Base-by-base conservation (phyloP, 2,888 invertebrate species). In the Drosophila monieri region DNA sequence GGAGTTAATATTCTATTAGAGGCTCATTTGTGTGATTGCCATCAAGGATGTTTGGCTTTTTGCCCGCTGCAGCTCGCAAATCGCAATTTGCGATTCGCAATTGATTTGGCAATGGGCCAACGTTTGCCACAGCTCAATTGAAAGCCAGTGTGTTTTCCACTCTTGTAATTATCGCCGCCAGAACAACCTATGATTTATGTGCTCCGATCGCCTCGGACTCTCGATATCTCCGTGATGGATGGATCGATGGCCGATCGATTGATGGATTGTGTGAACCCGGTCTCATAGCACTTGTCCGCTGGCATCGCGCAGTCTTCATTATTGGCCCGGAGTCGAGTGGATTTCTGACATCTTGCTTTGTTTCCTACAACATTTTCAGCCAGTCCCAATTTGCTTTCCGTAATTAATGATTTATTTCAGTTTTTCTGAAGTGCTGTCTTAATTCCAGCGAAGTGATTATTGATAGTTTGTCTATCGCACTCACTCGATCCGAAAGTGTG, bases 1-100 rank as follows among this genome's bases (percentile, higher is more conserved):
- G 77, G 80, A 84, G 88, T 89, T 89, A 85, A 89, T 90, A 89
- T 89, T 90, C 89, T 89, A 90, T 90, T 90, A 90, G 86, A 85
- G 88, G 85, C 88, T 89, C 88, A 89, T 90, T 90, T 90, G 90
- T 79, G 86, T 80, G 88, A 89, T 89, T 88, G 85, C 84, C 83
- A 89, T 88, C 83, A 86, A 89, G 89, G 86, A 89, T 89, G 75
- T 67, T 49, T 59, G 27, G 62, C 21, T 57, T 35, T n/a, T n/a
- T 35, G n/a, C n/a, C 35, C 35, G n/a, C n/a, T 35, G n/a, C 35
- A 35, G n/a, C 6, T 35, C n/a, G n/a, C 35, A 55, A 59, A 72
- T 70, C 70, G 49, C 62, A 47, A 54, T 60, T 70, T 51, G 53
- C 53, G 56, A 67, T 75, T 67, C 14, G 30, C 46, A 65, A 58